These are phyloP conservation scores for Halictus ligatus DNA, from an alignment of 2,888 invertebrate species.

Conservation along the genomic window DNA sequence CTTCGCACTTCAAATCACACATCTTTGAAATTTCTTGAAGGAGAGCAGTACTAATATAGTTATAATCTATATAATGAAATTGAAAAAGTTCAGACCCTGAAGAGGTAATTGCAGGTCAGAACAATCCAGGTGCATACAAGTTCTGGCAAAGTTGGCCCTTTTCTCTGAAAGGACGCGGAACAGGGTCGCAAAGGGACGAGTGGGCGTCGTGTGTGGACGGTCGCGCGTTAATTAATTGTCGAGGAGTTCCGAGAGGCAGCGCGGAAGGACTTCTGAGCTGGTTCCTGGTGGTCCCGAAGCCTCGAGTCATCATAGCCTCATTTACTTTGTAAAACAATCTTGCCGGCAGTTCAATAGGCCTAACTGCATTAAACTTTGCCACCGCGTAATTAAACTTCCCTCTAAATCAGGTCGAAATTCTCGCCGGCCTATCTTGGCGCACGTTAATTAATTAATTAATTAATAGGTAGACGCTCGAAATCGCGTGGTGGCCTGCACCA, in stretches of 20 bases:
- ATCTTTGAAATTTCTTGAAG: too few species aligned
- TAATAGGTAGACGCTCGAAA: constrained; percentile 29
- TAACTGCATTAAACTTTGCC: constrained; percentile 81
- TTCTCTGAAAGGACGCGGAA: background rate
- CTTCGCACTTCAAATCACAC: too few species aligned
- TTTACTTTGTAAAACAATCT: constrained; percentile 83
- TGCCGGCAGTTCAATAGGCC: constrained; percentile 77
- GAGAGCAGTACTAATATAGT: too few species aligned
- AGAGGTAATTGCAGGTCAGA: background rate
- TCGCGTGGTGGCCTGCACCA: background rate
- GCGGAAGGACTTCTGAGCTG: constrained; percentile 65
- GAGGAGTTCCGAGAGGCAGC: constrained; percentile 68
- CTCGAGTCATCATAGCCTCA: constrained; percentile 83
- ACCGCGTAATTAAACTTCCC: constrained; percentile 82
- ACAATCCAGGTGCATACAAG: background rate
- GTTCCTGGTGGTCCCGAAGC: constrained; percentile 80
- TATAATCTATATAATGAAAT: background rate
- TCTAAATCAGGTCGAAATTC: constrained; percentile 61
- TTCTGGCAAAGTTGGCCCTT: background rate
- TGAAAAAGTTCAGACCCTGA: background rate
- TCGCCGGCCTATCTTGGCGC: constrained; percentile 53
- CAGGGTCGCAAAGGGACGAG: constrained; percentile 8
- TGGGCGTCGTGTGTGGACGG: constrained; percentile 60
- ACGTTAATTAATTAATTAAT: constrained; percentile 56
- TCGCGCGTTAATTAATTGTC: constrained; percentile 78